Evolutionary conservation across 2,113 vertebrate genomes (phyloP).

Genomic region (Falco punctatus): DNA sequence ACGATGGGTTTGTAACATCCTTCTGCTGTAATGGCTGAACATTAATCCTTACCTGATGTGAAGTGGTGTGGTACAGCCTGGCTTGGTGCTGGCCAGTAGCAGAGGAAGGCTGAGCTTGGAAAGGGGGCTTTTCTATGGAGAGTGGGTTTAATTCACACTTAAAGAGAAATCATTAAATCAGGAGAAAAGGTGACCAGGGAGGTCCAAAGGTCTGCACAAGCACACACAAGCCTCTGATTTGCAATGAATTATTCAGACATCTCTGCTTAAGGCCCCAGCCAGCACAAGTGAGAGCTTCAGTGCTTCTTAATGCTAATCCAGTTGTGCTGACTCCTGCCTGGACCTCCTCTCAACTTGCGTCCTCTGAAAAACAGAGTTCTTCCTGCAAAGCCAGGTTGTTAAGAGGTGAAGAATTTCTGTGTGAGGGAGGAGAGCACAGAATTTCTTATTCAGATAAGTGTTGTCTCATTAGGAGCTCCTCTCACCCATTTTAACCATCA

Average conservation of each 20-base stretch:
- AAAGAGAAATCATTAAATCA: background rate
- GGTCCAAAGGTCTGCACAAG: background rate
- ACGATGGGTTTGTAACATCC: fast-evolving
- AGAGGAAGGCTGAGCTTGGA: background rate
- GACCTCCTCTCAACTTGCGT: background rate
- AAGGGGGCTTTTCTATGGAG: background rate
- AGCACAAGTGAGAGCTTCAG: fast-evolving
- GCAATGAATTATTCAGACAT: background rate
- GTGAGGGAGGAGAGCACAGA: background rate
- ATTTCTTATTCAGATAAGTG: background rate
- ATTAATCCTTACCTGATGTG: background rate
- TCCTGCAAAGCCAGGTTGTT: background rate
- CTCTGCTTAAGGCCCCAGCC: background rate
- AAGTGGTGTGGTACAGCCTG: background rate
- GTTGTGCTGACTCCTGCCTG: background rate
- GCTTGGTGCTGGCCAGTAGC: background rate
- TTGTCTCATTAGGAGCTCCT: background rate
- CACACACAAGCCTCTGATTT: background rate
- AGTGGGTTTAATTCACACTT: background rate
- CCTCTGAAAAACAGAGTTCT: background rate
- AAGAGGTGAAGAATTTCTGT: background rate
- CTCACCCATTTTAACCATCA: background rate
- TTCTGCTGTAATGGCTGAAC: fast-evolving
- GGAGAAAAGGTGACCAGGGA: background rate
- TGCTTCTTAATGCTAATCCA: background rate